Base-by-base conservation (phyloP, 1,140 invertebrate genomes). In the Diprion similis region DNA sequence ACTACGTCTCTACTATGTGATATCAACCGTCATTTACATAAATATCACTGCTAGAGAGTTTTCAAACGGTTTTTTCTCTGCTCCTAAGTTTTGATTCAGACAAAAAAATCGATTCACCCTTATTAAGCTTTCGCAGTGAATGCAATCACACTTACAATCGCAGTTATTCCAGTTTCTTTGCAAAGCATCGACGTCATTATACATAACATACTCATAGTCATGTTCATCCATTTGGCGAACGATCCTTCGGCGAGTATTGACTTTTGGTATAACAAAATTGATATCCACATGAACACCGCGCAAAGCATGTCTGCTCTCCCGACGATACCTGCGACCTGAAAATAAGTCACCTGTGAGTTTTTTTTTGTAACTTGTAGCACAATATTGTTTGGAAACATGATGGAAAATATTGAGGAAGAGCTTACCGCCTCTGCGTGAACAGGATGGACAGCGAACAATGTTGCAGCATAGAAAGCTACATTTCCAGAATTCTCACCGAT, bases 111-210 rank as follows among this genome's bases (percentile, higher is more conserved):
- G 48, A 19, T 70, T 74, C 64, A 70, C 76, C 19, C 71, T 76
- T 73, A 51, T 69, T 46, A 74, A 37, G 66, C 47, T 10, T 73
- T 45, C 69, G 65, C 64, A 51, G 18, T 73, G 72, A 45, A 65
- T 37, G 24, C 24, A 37, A 37, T 37, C 24, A 37, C 24, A 90
- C 92, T 92, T 89, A 97, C 96, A 84, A 96, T 87, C 68, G 94
- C 92, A 71, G 95, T 97, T 59, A 99, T 93, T 10, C 97, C 97
- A 86, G 95, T 96, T 89, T 99, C 97, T 89, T 99, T 99, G 83
- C 93, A 97, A 46, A 99, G 86, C 90, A 97, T 95, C 66, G 95
- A 93, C 18, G 91, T 71, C 17, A 77, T 48, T 75, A 82, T 80
- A 48, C 77, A 83, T 66, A 80, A 66, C 19, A 82, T 78, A 46